These are phyloP conservation scores for Drosophila stalkeri DNA, from an alignment of 2,888 invertebrate genomes.

Conservation along the genomic window DNA sequence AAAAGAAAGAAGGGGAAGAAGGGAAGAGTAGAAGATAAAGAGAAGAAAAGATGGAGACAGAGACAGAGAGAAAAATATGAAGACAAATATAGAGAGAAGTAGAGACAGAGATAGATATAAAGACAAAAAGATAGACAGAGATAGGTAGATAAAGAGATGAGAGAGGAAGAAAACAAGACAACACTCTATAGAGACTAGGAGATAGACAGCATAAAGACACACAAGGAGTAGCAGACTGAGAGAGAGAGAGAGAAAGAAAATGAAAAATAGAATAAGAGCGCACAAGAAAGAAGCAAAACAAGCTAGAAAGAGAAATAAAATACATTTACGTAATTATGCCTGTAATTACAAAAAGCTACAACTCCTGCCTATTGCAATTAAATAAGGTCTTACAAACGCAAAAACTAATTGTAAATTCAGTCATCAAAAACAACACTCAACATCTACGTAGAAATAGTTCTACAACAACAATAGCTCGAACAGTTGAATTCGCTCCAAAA, in stretches of 20 bases:
- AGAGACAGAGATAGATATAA: background rate
- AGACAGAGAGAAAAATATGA: too few species aligned
- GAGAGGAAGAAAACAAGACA: too few species aligned
- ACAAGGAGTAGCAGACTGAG: too few species aligned
- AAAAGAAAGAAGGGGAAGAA: too few species aligned
- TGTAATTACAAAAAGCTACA: too few species aligned
- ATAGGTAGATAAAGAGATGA: too few species aligned
- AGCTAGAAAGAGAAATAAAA: background rate
- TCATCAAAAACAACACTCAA: background rate
- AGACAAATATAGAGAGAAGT: too few species aligned
- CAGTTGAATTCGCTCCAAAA: background rate
- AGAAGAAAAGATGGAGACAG: background rate
- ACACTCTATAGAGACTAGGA: too few species aligned
- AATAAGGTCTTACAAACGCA: too few species aligned
- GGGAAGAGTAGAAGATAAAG: background rate
- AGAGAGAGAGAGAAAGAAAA: background rate
- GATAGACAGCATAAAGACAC: too few species aligned
- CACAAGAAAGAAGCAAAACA: too few species aligned
- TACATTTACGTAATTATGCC: background rate
- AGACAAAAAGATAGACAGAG: too few species aligned
- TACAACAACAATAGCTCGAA: background rate
- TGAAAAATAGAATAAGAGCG: background rate
- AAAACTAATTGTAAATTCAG: background rate
- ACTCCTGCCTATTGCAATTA: background rate
- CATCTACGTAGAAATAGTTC: background rate